These are phyloP conservation scores for Meles meles DNA, from an alignment of 2,113 vertebrate genomes.

Conservation along the genomic window DNA sequence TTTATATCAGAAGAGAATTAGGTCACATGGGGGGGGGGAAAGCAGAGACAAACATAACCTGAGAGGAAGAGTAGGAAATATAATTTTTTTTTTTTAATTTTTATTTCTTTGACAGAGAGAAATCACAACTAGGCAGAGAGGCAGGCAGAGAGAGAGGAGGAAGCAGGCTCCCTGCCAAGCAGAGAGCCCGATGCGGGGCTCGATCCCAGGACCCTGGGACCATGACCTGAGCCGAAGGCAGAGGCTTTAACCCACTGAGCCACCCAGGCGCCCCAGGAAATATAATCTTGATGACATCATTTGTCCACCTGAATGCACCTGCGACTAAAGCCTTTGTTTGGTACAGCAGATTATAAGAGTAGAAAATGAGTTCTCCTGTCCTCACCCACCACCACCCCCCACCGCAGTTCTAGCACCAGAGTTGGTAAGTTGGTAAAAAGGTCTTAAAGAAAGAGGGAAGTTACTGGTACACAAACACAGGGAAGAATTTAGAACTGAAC, in stretches of 20 bases:
- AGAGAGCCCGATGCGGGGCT: too few relatives aligned
- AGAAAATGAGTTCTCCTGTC: background rate
- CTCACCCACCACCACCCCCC: background rate
- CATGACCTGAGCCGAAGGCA: too few relatives aligned
- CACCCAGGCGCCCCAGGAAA: too few relatives aligned
- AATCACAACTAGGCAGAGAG: too few relatives aligned
- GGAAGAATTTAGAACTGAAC: background rate
- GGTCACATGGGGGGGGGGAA: background rate
- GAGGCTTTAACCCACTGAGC: too few relatives aligned
- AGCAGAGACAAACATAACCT: constrained; percentile 26
- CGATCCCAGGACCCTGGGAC: too few relatives aligned
- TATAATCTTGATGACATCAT: constrained; percentile 52
- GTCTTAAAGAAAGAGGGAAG: background rate
- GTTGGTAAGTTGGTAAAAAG: background rate
- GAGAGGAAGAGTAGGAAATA: constrained; percentile 48
- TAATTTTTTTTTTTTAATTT: too few relatives aligned
- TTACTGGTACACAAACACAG: background rate
- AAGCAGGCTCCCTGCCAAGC: too few relatives aligned
- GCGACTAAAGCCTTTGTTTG: constrained; percentile 46
- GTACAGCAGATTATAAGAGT: background rate
- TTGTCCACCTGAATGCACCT: constrained; percentile 21
- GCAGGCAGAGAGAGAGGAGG: too few relatives aligned
- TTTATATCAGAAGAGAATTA: constrained; percentile 30
- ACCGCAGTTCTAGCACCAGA: background rate
- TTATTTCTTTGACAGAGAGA: too few relatives aligned